Evolutionary conservation across 2,797 vertebrate genomes (phyloP), one percentile per base, ranked within the genome.

Genomic region (Sebastes jordani): DNA sequence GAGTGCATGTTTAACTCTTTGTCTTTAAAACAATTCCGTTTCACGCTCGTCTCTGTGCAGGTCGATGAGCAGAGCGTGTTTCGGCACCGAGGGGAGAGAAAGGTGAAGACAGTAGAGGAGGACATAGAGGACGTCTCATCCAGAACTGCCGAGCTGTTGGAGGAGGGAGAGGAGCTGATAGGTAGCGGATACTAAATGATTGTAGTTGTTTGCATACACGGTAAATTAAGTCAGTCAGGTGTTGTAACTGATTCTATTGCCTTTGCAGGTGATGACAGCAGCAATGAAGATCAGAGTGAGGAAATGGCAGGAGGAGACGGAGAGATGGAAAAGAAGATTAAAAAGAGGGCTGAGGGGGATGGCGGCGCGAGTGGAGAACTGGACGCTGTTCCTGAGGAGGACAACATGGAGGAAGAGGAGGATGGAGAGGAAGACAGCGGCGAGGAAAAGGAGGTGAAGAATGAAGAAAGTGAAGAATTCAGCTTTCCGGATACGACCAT

Each of bases 401-500:
- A 54, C 58, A 7, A 78, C 27, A 5, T 46, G 13, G 83, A 83
- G 16, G 92, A 58, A 7, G 70, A 84, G 11, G 74, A 62, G 22
- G 90, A 63, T 2, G 27, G 60, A 42, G 86, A 94, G 10, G 92
- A 90, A 16, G 82, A 32, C 2, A 85, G 90, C 11, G 70, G 6
- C 4, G 56, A 80, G n/a, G 76, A 90, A 18, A 70, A 70, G 27
- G 88, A 90, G 29, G 11, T 7, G 0, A 92, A 94, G 63, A 66
- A 74, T 4, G 62, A 87, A 52, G 88, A 83, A 4, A 80, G 75
- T 20, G 89, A 93, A 25, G 95, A 95, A 64, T 71, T 97, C 60
- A 91, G 86, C 88, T 99, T 97, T 64, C 98, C 98, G 1, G 98
- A 99, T 56, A 99, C 98, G 0, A 92, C 95, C 6, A 99, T 99